phyloP scores from a whole-genome alignment of 1,140 invertebrate genomes.

The Anagrus nilaparvatae region DNA sequence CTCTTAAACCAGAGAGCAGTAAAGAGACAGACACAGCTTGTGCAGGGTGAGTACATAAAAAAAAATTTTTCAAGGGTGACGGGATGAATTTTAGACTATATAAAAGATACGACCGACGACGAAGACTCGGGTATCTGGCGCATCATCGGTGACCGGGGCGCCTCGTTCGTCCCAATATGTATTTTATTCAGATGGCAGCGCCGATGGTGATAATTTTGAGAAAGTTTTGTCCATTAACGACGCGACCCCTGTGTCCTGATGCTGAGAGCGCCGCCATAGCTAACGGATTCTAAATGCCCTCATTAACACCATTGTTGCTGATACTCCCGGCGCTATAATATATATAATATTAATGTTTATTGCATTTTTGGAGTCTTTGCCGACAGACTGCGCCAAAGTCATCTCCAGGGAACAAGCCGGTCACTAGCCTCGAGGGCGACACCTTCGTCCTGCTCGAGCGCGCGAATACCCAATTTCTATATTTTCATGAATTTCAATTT shows the following conservation, averaged over 20 bases:
- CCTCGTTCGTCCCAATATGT: slow-evolving; percentile 25
- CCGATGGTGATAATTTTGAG: slow-evolving; percentile 58
- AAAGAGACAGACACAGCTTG: not conserved
- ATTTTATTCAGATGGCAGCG: slow-evolving; percentile 59
- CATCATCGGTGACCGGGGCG: slow-evolving; percentile 15
- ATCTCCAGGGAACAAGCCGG: slow-evolving; percentile 10
- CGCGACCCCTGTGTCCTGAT: slow-evolving; percentile 54
- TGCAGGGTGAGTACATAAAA: too few relatives aligned
- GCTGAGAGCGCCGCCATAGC: slow-evolving; percentile 51
- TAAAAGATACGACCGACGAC: slow-evolving; percentile 15
- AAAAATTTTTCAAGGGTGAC: not conserved
- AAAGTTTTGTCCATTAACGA: slow-evolving; percentile 59
- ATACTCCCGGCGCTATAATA: slow-evolving; percentile 20
- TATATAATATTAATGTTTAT: too few relatives aligned
- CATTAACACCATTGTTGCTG: slow-evolving; percentile 43
- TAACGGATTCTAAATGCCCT: slow-evolving; percentile 26
- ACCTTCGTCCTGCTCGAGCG: slow-evolving; percentile 4
- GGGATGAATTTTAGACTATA: not conserved
- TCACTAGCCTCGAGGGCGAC: slow-evolving; percentile 11
- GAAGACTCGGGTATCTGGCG: slow-evolving; percentile 5
- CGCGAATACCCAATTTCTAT: too few relatives aligned
- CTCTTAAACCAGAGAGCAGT: not conserved
- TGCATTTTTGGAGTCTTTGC: too few relatives aligned
- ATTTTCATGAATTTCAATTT: too few relatives aligned
- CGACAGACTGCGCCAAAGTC: slow-evolving; percentile 15